Percentiles rank a stretch among this genome's conserved stretches.
Evolutionary conservation across 2,888 invertebrate species (phyloP).

Genomic region (Rhagium mordax): DNA sequence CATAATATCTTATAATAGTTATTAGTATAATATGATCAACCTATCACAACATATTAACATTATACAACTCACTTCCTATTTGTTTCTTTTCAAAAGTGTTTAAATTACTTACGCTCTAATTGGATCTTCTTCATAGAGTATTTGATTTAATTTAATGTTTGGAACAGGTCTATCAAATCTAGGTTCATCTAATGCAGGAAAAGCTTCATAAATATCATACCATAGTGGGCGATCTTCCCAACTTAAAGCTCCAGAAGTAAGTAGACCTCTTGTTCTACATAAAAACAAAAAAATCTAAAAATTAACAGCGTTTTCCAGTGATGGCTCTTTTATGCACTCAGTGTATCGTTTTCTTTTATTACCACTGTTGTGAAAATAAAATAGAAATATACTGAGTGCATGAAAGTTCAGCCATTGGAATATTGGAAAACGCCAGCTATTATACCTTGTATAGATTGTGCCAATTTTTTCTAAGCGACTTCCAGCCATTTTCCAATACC

Average conservation of each 20-base stretch:
- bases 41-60: too few species aligned
- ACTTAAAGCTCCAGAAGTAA: constrained; percentile 85
- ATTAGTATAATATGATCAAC: too few species aligned
- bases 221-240: constrained; percentile 91
- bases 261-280: constrained; percentile 75
- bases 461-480: constrained; percentile 81
- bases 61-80: too few species aligned
- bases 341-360: too few species aligned
- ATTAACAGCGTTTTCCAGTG: too few species aligned
- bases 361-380: too few species aligned
- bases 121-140: constrained; percentile 89
- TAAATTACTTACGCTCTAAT: constrained; percentile 83
- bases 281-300: neutral
- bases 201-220: constrained; percentile 92
- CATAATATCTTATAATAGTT: too few species aligned
- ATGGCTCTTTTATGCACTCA: too few species aligned
- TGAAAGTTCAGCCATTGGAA: too few species aligned
- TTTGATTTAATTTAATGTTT: constrained; percentile 76
- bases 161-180: constrained; percentile 79
- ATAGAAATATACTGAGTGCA: too few species aligned
- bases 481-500: constrained; percentile 50
- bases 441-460: constrained; percentile 75
- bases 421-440: neutral
- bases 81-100: neutral
- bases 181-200: constrained; percentile 92